A percentile compares a stretch with the other conserved stretches of the same genome.
phyloP scores from a whole-genome alignment of 1,140 invertebrate species.

The Brachionus plicatilis region DNA sequence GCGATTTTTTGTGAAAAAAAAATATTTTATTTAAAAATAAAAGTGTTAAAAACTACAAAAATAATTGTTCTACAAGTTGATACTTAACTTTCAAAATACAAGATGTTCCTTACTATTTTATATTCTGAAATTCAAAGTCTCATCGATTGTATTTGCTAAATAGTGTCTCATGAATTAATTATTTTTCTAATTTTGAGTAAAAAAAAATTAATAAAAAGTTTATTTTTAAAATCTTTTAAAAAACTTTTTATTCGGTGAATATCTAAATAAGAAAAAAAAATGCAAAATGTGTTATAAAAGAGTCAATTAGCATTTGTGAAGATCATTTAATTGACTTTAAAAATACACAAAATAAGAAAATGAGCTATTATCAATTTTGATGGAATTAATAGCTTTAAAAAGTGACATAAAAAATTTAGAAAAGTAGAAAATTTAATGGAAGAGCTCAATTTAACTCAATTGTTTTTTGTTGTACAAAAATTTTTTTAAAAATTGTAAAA shows the following conservation, averaged over 20 bases:
- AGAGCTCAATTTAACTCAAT: background rate
- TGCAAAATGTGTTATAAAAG: background rate
- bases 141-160: background rate
- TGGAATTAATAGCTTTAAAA: background rate
- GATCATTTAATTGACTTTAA: background rate
- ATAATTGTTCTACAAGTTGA: no score
- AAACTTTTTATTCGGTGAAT: background rate
- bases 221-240: background rate
- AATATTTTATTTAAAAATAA: no score
- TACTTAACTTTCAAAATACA: no score
- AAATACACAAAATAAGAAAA: background rate
- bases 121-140: no score
- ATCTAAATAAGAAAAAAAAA: background rate
- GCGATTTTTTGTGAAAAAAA: no score
- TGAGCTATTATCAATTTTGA: background rate
- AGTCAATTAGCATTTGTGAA: background rate
- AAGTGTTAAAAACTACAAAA: no score
- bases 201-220: background rate
- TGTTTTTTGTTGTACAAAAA: background rate
- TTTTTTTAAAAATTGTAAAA: constrained; percentile 23
- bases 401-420: background rate
- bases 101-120: no score
- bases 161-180: background rate
- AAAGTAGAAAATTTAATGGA: constrained; percentile 15
- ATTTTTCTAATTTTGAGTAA: background rate